A percentile compares a stretch with the other conserved stretches of the same genome.
phyloP scores from a whole-genome alignment of 2,888 invertebrate species.

The Eretmocerus hayati region DNA sequence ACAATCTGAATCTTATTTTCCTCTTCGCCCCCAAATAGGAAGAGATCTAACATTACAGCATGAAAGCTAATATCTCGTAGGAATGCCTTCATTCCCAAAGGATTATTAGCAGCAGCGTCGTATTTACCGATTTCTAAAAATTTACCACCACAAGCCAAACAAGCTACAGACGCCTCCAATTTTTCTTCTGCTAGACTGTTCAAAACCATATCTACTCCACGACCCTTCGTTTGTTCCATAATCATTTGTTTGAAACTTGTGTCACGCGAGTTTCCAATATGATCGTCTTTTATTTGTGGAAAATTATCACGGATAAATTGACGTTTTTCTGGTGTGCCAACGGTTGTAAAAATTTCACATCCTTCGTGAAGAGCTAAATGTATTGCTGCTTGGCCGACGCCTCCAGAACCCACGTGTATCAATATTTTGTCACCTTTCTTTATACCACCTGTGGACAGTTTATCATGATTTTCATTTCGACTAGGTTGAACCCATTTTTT shows the following conservation, averaged over 20 bases:
- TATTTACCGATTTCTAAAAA: slow-evolving; percentile 85
- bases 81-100: slow-evolving; percentile 60
- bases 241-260: slow-evolving; percentile 71
- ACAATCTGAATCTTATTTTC: slow-evolving; percentile 46
- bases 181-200: slow-evolving; percentile 93
- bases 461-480: too few species aligned
- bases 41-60: slow-evolving; percentile 69
- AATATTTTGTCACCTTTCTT: slow-evolving; percentile 46
- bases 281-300: slow-evolving; percentile 52
- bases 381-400: slow-evolving; percentile 65
- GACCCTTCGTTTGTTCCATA: slow-evolving; percentile 69
- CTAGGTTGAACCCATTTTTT: neutral
- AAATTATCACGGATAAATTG: slow-evolving; percentile 53
- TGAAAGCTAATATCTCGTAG: slow-evolving; percentile 68
- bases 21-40: slow-evolving; percentile 53
- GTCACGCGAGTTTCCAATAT: slow-evolving; percentile 70
- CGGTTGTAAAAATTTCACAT: slow-evolving; percentile 58
- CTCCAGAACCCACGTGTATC: slow-evolving; percentile 52
- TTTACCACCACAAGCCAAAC: slow-evolving; percentile 56
- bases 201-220: slow-evolving; percentile 84
- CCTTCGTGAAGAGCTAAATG: slow-evolving; percentile 54
- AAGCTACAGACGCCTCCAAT: slow-evolving; percentile 62
- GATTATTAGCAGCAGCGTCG: slow-evolving; percentile 64
- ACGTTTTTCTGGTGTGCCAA: slow-evolving; percentile 52
- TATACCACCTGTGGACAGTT: slow-evolving; percentile 52